Evolutionary conservation across 1,140 invertebrate species (phyloP).

Genomic region (Magallana ariakensis): DNA sequence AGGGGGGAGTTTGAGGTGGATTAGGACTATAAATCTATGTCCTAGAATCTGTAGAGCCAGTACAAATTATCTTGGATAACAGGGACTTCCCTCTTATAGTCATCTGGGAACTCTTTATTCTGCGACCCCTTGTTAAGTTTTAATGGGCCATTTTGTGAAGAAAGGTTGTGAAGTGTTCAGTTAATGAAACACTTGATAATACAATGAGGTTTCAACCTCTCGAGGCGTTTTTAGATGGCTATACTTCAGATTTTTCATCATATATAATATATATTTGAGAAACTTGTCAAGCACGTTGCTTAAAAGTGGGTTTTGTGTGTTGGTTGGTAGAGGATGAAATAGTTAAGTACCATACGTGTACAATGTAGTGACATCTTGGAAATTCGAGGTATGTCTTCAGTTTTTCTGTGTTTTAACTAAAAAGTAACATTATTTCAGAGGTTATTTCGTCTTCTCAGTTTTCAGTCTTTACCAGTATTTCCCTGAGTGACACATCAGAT

Average conservation of each 20-base stretch:
- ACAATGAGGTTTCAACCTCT: constrained; percentile 28
- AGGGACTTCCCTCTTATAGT: too few species aligned
- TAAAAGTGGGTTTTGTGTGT: neutral
- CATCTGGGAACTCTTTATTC: too few species aligned
- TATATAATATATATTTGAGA: constrained; percentile 21
- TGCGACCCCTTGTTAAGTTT: neutral
- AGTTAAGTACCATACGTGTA: neutral
- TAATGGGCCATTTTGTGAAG: constrained; percentile 27
- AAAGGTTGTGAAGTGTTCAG: constrained; percentile 22
- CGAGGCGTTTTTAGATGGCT: neutral
- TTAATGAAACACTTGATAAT: constrained; percentile 10
- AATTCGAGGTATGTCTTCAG: neutral
- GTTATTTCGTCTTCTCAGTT: too few species aligned
- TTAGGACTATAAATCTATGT: too few species aligned
- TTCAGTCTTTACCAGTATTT: too few species aligned
- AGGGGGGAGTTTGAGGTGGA: too few species aligned
- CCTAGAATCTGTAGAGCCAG: too few species aligned
- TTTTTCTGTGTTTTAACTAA: too few species aligned
- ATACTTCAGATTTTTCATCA: constrained; percentile 10
- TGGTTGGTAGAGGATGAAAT: neutral
- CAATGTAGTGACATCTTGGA: neutral
- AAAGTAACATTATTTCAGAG: too few species aligned
- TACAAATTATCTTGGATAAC: too few species aligned
- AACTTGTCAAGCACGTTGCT: neutral
- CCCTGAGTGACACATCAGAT: too few species aligned